phyloP scores from a whole-genome alignment of 2,888 invertebrate species.

The Eilema griseolum region DNA sequence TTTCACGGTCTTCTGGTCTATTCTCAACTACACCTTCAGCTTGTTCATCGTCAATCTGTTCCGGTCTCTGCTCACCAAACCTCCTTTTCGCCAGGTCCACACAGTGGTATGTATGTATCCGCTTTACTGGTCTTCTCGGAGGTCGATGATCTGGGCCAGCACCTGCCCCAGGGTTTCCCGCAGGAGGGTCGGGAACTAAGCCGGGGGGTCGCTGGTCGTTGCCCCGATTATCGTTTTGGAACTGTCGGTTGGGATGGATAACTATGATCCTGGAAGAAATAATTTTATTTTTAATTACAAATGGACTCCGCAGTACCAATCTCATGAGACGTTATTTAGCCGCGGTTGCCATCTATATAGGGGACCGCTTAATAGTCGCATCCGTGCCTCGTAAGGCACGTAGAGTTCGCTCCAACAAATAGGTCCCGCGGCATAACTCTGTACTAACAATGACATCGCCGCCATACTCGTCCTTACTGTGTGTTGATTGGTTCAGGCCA shows the following conservation, averaged over 20 bases:
- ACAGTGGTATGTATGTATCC: not conserved
- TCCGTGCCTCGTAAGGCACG: no score
- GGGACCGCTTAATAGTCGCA: no score
- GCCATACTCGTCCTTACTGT: no score
- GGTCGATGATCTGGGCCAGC: not conserved
- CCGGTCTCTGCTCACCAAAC: not conserved
- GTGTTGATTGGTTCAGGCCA: no score
- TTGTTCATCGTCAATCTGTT: not conserved
- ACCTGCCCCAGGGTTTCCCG: not conserved
- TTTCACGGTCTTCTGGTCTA: not conserved
- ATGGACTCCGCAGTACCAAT: no score
- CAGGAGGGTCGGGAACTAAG: not conserved
- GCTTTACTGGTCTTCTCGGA: not conserved
- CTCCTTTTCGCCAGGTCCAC: not conserved
- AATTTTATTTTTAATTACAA: no score
- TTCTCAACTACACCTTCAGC: not conserved
- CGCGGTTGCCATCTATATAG: no score
- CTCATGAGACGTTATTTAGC: no score
- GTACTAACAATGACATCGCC: no score
- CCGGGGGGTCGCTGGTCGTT: not conserved
- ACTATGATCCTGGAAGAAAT: conserved; percentile 41
- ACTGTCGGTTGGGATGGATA: conserved; percentile 37
- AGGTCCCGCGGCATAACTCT: no score
- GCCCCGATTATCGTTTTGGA: not conserved
- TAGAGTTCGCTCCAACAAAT: no score